Evolutionary conservation across 2,113 vertebrate genomes (phyloP).

Genomic region (Zingel zingel): DNA sequence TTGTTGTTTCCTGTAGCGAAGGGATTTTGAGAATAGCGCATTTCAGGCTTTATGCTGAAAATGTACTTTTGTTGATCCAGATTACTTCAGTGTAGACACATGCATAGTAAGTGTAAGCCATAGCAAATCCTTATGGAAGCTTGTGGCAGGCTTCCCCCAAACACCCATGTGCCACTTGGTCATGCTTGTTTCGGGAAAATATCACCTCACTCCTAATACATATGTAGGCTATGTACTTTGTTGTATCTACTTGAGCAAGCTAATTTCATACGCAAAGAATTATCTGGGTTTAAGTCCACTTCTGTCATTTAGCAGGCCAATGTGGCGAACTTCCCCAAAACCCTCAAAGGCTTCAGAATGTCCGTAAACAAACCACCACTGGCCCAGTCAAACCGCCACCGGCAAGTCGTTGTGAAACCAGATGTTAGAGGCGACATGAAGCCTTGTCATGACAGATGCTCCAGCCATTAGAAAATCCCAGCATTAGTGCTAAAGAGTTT

Average conservation of each 20-base stretch:
- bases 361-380: constrained; percentile 58
- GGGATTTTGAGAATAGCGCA: too few species aligned
- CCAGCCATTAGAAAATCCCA: constrained; percentile 67
- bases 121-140: constrained; percentile 16
- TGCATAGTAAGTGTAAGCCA: not conserved
- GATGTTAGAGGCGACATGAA: constrained; percentile 60
- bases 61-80: too few species aligned
- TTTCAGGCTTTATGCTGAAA: too few species aligned
- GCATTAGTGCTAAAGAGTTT: constrained; percentile 26
- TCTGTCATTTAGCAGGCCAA: constrained; percentile 37
- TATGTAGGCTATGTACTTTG: too few species aligned
- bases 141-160: constrained; percentile 3
- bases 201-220: not conserved
- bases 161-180: not conserved
- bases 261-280: constrained; percentile 66
- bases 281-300: constrained; percentile 47
- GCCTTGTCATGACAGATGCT: constrained; percentile 47
- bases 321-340: constrained; percentile 48
- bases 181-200: constrained; percentile 23
- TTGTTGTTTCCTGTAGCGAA: too few species aligned
- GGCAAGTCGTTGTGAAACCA: constrained; percentile 48
- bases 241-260: not conserved
- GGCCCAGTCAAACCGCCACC: constrained; percentile 31
- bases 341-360: constrained; percentile 55
- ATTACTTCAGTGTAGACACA: not conserved